Percentiles rank a stretch among this genome's conserved stretches.
phyloP scores from a whole-genome alignment of 1,140 invertebrate genomes.

The Conus ventricosus region DNA sequence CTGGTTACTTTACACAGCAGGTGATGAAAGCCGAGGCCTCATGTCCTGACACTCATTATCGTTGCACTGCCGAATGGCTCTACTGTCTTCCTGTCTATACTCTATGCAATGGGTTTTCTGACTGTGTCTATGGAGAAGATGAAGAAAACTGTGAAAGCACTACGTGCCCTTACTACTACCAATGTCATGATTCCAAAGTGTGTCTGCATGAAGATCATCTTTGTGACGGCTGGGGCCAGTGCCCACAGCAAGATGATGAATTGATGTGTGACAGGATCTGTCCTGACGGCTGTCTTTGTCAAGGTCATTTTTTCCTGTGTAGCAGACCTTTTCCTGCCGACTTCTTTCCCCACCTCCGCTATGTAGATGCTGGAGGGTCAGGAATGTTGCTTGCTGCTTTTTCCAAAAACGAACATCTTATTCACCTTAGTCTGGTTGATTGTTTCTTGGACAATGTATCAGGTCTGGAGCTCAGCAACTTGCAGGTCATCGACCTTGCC shows the following conservation, averaged over 20 bases:
- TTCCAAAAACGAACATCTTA: no score
- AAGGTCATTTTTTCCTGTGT: no score
- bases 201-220: conserved; percentile 28
- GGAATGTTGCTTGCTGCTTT: no score
- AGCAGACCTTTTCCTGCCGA: no score
- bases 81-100: conserved; percentile 2
- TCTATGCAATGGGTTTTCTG: background rate
- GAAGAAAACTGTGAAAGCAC: background rate
- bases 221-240: conserved; percentile 30
- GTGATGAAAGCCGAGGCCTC: background rate
- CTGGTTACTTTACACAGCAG: background rate
- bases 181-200: background rate
- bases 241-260: conserved; percentile 41
- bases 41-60: conserved; percentile 14
- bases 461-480: no score
- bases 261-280: conserved; percentile 19
- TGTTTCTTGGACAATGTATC: no score
- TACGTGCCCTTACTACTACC: background rate
- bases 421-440: no score
- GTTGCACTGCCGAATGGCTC: background rate
- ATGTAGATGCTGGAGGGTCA: no score
- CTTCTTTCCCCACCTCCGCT: no score
- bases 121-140: background rate
- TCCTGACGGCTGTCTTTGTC: no score
- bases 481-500: no score